Percentiles rank a stretch among this genome's conserved stretches.
Conservation (phyloP, 2,888 invertebrate species). For the Mesoligia furuncula region DNA sequence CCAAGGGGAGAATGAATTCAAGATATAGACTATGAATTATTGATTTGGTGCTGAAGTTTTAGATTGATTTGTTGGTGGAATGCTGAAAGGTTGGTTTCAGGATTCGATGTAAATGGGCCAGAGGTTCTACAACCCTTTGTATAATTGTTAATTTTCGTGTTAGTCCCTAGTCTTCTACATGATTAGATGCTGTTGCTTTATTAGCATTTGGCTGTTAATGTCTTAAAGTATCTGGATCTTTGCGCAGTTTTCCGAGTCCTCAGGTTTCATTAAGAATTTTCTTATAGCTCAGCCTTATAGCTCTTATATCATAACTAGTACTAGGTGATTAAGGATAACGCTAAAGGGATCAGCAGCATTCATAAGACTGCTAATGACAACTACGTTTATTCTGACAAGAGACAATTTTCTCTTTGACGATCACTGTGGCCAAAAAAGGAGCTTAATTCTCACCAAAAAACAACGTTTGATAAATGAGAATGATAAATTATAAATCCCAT, state of each 20-base stretch:
- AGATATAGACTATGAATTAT: constrained; percentile 78
- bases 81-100: constrained; percentile 24
- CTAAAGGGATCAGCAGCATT: not conserved
- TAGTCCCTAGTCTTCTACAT: not conserved
- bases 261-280: not conserved
- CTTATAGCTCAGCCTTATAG: no score
- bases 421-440: not conserved
- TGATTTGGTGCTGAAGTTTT: constrained; percentile 71
- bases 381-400: not conserved
- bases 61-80: constrained; percentile 67
- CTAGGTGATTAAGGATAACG: not conserved
- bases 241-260: not conserved
- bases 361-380: not conserved
- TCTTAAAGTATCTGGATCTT: not conserved
- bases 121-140: not conserved
- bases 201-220: not conserved
- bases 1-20: constrained; percentile 72
- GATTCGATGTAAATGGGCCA: not conserved
- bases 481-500: not conserved
- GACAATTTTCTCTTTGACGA: not conserved
- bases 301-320: not conserved
- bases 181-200: not conserved
- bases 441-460: not conserved
- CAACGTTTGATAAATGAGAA: not conserved
- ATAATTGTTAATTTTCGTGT: not conserved